Conservation (phyloP, 2,113 vertebrate species). For the Poeciliopsis turrubarensis region DNA sequence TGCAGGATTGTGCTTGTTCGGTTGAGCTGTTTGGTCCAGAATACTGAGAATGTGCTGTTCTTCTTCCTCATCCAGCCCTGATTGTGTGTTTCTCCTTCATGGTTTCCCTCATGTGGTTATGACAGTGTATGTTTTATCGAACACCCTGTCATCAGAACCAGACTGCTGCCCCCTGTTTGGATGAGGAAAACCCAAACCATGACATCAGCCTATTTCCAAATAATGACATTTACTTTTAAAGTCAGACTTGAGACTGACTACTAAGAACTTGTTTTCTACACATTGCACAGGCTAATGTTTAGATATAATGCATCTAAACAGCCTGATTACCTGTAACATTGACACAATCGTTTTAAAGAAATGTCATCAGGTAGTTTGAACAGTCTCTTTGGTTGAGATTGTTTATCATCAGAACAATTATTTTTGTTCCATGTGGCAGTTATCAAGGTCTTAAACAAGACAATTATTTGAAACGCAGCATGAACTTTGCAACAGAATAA, state of each 20-base stretch:
- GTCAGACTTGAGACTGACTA: conserved; percentile 1
- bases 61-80: conserved; percentile 15
- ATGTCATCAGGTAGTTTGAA: neutral
- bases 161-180: conserved; percentile 20
- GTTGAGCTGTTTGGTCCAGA: neutral
- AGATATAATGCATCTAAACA: conserved; percentile 8
- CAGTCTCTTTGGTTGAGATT: neutral
- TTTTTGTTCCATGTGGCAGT: neutral
- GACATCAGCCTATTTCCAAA: conserved; percentile 19
- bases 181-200: conserved; percentile 21
- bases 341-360: conserved; percentile 7
- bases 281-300: neutral
- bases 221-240: neutral
- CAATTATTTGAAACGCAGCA: too few relatives aligned
- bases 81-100: conserved; percentile 3
- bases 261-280: conserved; percentile 29
- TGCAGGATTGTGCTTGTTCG: neutral
- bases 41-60: neutral
- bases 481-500: too few relatives aligned
- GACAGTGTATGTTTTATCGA: conserved; percentile 43
- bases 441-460: too few relatives aligned
- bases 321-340: conserved; percentile 19
- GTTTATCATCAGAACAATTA: neutral
- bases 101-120: conserved; percentile 26
- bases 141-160: conserved; percentile 37